These are phyloP conservation scores for Engraulis encrasicolus DNA, from an alignment of 2,113 vertebrate genomes.

Conservation along the genomic window DNA sequence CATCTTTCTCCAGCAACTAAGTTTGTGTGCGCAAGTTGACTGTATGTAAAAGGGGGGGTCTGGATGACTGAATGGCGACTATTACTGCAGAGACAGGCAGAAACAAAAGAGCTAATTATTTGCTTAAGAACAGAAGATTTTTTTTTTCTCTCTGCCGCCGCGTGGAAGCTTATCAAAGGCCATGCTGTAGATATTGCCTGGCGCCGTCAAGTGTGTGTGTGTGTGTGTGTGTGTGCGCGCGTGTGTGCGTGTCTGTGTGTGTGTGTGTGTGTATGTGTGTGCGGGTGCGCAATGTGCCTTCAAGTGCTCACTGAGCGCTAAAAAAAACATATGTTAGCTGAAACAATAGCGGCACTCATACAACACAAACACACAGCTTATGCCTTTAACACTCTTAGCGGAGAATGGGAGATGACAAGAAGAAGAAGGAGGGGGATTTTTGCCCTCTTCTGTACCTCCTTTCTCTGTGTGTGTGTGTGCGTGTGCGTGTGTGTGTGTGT, in stretches of 20 bases:
- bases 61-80: neutral
- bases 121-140: neutral
- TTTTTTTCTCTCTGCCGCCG: too few relatives aligned
- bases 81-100: neutral
- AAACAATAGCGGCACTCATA: conserved; percentile 25
- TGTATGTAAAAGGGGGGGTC: neutral
- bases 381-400: neutral
- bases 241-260: too few relatives aligned
- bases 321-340: conserved; percentile 13
- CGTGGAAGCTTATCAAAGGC: neutral
- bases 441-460: conserved; percentile 57
- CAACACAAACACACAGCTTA: conserved; percentile 47
- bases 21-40: neutral
- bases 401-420: conserved; percentile 78
- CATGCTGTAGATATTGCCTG: neutral
- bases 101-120: neutral
- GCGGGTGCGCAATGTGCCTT: too few relatives aligned
- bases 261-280: too few relatives aligned
- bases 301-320: neutral
- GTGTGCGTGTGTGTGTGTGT: too few relatives aligned
- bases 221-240: too few relatives aligned
- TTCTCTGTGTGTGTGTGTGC: conserved; percentile 62
- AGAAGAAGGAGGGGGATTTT: conserved; percentile 75
- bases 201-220: neutral
- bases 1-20: neutral